phyloP scores from a whole-genome alignment of 2,797 vertebrate genomes.

The Luscinia megarhynchos region DNA sequence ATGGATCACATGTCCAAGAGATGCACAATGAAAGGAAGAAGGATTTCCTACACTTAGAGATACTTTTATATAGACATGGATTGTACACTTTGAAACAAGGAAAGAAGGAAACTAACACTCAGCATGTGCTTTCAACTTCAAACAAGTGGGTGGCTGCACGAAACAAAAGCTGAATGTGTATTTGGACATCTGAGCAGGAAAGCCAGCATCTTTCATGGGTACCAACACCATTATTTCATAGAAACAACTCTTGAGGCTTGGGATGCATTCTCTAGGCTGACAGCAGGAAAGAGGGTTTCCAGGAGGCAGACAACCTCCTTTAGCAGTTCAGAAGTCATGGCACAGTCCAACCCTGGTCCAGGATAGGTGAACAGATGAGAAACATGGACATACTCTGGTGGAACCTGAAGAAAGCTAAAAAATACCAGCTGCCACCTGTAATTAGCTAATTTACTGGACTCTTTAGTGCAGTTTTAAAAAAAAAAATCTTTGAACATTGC shows the following conservation, averaged over 20 bases:
- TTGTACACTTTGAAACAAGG: conserved; percentile 21
- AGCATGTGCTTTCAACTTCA: conserved; percentile 28
- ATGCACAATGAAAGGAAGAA: conserved; percentile 67
- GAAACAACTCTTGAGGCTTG: not conserved
- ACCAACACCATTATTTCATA: conserved; percentile 1
- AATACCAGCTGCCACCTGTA: accelerated
- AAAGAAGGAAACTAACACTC: conserved; percentile 60
- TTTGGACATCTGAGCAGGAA: conserved; percentile 59
- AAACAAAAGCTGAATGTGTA: conserved; percentile 44
- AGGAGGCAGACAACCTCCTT: not conserved
- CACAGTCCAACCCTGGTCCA: not conserved
- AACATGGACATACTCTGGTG: not conserved
- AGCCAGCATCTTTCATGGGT: not conserved
- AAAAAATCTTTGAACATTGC: not conserved
- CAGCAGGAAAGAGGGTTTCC: conserved; percentile 30
- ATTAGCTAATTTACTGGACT: not conserved
- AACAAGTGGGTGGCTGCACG: not conserved
- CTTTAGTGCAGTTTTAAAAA: not conserved
- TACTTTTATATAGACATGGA: not conserved
- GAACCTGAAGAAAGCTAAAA: not conserved
- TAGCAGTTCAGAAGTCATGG: not conserved
- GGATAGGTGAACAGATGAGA: not conserved
- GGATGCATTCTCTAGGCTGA: not conserved
- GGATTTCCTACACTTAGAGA: conserved; percentile 48
- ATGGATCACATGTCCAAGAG: not conserved